A percentile compares a stretch with the other conserved stretches of the same genome.
phyloP scores from a whole-genome alignment of 2,888 invertebrate genomes.

The Drosophila mimetica region DNA sequence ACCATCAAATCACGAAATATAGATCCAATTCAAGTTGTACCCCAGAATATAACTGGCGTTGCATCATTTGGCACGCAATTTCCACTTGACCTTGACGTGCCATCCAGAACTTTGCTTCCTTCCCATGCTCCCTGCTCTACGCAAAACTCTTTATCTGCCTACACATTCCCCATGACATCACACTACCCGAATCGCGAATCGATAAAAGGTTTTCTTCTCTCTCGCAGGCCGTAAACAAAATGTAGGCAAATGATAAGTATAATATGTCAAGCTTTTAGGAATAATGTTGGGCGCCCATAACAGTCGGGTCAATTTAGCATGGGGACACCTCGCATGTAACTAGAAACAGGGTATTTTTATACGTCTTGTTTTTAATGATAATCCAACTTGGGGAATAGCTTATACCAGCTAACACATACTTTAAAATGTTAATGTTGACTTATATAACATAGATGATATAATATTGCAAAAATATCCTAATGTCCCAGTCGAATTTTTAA shows the following conservation, averaged over 20 bases:
- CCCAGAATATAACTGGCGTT: not conserved
- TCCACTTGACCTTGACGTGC: slow-evolving; percentile 21
- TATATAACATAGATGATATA: too few species aligned
- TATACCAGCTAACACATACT: too few species aligned
- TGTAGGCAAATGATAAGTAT: slow-evolving; percentile 13
- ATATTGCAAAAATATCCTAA: too few species aligned
- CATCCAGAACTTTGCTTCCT: slow-evolving; percentile 1
- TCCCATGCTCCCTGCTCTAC: not conserved
- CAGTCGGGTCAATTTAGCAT: not conserved
- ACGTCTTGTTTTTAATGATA: too few species aligned
- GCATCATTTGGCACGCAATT: slow-evolving; percentile 23
- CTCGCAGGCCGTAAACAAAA: slow-evolving; percentile 29
- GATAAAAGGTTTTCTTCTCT: slow-evolving; percentile 37
- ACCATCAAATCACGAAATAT: too few species aligned
- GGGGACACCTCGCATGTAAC: not conserved
- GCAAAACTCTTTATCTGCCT: slow-evolving; percentile 3
- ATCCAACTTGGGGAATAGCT: too few species aligned
- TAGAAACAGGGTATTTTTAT: not conserved
- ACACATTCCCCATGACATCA: slow-evolving; percentile 27
- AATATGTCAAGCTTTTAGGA: slow-evolving; percentile 2
- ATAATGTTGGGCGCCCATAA: not conserved
- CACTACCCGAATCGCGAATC: slow-evolving; percentile 27
- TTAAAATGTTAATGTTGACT: too few species aligned
- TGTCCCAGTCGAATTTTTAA: too few species aligned
- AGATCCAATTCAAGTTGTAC: too few species aligned